These are phyloP conservation scores for Vicugna pacos DNA, from an alignment of 2,113 vertebrate genomes.

Conservation along the genomic window DNA sequence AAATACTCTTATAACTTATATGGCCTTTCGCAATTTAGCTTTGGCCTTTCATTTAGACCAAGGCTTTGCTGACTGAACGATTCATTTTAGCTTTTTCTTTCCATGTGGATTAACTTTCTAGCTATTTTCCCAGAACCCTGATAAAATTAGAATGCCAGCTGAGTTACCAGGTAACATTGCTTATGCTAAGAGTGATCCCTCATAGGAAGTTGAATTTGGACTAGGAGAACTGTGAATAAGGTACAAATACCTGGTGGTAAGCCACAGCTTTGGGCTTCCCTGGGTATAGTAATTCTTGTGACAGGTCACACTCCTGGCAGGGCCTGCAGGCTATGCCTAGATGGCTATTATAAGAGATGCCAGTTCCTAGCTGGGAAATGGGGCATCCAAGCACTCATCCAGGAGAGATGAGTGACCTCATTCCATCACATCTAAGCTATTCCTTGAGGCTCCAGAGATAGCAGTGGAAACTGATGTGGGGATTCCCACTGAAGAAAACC, in stretches of 20 bases:
- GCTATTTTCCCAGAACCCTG: background rate
- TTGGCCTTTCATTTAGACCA: slow-evolving; percentile 33
- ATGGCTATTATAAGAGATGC: background rate
- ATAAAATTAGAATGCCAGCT: background rate
- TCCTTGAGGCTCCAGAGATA: background rate
- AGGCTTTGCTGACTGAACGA: background rate
- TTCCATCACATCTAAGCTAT: background rate
- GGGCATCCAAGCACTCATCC: background rate
- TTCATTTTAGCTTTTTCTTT: slow-evolving; percentile 44
- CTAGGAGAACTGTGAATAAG: background rate
- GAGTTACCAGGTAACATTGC: background rate
- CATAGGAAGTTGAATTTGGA: slow-evolving; percentile 4
- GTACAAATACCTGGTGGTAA: background rate
- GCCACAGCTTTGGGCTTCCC: slow-evolving; percentile 5
- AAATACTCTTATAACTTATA: slow-evolving; percentile 8
- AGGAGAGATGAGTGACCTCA: background rate
- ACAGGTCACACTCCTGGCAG: background rate
- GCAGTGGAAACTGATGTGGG: background rate
- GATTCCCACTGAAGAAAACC: background rate
- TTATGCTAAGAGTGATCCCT: background rate
- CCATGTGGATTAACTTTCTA: slow-evolving; percentile 13
- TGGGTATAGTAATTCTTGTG: background rate
- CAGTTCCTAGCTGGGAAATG: background rate
- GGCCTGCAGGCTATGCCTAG: background rate
- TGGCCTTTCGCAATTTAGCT: background rate